Evolutionary conservation across 2,888 invertebrate species (phyloP), one percentile per base, ranked within the genome.

Genomic region (Xanthia icteritia): DNA sequence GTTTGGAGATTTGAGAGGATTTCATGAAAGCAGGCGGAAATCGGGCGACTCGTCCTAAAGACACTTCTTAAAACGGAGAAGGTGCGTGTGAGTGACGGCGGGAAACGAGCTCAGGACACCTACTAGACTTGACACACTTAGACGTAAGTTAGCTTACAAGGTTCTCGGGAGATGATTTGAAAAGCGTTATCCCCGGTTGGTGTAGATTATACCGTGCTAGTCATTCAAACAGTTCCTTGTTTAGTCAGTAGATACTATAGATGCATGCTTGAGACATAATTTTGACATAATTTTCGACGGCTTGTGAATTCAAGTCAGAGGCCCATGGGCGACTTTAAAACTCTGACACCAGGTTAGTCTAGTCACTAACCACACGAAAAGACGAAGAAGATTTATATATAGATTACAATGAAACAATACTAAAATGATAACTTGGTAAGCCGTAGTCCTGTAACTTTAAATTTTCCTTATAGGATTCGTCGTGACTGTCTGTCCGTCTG

Each of bases 11-110:
- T 86, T 85, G 72, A 79, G 82, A 77, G 86, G 83, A 91, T 91
- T 89, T 89, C 84, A 74, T 88, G 88, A 91, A 92, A 91, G 92
- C 89, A 90, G 89, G 85, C 91, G 92, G 92, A 92, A 93, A 93
- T 93, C 93, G 91, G 91, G 86, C 84, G 91, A 90, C 87, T 90
- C 89, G 90, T 90, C 88, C 89, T 89, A 87, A 88, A 91, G 91
- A 93, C 92, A 91, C 90, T 90, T 89, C 81, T 86, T 82, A 84
- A 84, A 88, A 87, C 51, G 58, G 60, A 5, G 11, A 4, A 6
- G 60, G 58, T 42, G 61, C 65, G 81, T 72, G 79, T 31, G 60
- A 85, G 54, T 82, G 75, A 77, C 27, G 60, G 84, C 87, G 80
- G 66, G 54, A 36, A 56, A 69, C 80, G 71, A 78, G 27, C 0